Conservation (phyloP, 2,113 vertebrate species). For the Hemicordylus capensis region DNA sequence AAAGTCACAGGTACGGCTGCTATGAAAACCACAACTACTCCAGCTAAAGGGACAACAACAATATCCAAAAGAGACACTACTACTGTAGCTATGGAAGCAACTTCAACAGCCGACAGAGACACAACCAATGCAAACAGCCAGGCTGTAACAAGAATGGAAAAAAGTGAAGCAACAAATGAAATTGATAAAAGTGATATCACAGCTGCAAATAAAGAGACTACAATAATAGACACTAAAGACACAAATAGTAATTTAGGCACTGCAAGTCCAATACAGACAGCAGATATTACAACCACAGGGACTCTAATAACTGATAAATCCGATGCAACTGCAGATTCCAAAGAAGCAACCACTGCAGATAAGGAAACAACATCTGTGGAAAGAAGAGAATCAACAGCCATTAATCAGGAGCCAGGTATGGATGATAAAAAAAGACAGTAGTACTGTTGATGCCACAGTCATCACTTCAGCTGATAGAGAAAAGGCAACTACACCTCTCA, state of each 20-base stretch:
- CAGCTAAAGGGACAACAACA: not conserved
- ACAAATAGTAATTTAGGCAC: not conserved
- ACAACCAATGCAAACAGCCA: not conserved
- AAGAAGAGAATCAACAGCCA: not conserved
- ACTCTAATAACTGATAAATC: not conserved
- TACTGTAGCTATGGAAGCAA: not conserved
- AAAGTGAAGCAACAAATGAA: not conserved
- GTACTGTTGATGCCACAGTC: conserved; percentile 43
- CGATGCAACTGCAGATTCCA: not conserved
- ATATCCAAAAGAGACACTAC: not conserved
- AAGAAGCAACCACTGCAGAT: not conserved
- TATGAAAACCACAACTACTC: not conserved
- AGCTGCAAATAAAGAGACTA: not conserved
- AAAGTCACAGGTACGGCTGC: conserved; percentile 21
- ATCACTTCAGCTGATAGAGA: not conserved
- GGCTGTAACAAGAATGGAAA: not conserved
- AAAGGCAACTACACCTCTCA: not conserved
- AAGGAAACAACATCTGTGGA: not conserved
- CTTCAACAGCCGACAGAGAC: not conserved
- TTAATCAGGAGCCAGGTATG: not conserved
- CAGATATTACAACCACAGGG: not conserved
- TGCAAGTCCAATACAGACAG: not conserved
- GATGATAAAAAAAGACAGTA: conserved; percentile 32
- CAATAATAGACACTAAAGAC: not conserved
- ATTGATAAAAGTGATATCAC: not conserved